Evolutionary conservation across 2,888 invertebrate genomes (phyloP), one percentile per base, ranked within the genome.

Genomic region (Petrolisthes manimaculis): DNA sequence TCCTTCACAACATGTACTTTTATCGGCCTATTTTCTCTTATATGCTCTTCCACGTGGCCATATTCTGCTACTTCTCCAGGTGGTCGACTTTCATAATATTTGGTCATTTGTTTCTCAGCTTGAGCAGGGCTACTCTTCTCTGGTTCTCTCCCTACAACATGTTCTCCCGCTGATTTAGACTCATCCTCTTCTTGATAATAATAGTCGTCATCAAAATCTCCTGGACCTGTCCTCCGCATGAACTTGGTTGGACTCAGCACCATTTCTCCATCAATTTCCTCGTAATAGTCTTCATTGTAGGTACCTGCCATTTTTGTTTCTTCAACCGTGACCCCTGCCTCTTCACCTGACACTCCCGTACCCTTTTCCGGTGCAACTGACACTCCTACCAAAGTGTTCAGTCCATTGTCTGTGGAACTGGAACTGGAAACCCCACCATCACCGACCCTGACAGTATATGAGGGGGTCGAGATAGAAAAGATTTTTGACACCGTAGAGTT

Each of bases 231-330:
- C 21, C 71, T 71, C 8, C 86, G 69, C 86, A 86, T 80, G 12
- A 86, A 86, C 71, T 86, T 80, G 1, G 86, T 71, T 3, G 86
- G 71, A 51, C 86, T 86, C 9, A 86, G 80, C 21, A 86, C 74
- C 56, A 86, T 6, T 18, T 86, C 86, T 14, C 86, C 86, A 71
- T 86, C 86, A 24, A 86, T 86, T 54, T 86, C 71, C 55, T 86
- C 86, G 53, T 86, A 80, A 74, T 86, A 86, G 56, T 86, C 86
- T 54, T 86, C 86, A 51, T 71, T 69, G 14, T 80, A 79, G n/a
- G 79, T 24, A 5, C 56, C n/a, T 5, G 21, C 51, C 24, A 53
- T 79, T 51, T 37, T 54, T 21, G 37, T 51, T 54, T 54, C 61
- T 14, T 61, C 9, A 9, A 61, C 61, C 1, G 61, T 9, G 12